Conservation (phyloP, 2,113 vertebrate species). For the Aspiorhynchus laticeps region DNA sequence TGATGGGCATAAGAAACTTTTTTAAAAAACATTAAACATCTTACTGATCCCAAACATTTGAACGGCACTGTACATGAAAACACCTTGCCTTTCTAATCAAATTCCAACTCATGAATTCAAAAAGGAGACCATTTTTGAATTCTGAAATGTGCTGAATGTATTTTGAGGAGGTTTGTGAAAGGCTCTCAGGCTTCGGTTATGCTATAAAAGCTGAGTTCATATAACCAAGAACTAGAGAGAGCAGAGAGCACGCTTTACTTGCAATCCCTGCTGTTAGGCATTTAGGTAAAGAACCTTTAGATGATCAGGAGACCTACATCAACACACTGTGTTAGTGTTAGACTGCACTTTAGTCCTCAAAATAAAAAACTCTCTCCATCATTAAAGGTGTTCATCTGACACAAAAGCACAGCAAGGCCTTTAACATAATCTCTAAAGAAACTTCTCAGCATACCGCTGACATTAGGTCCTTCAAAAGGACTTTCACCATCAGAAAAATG, state of each 20-base stretch:
- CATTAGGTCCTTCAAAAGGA: not conserved
- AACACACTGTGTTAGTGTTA: not conserved
- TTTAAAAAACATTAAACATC: too few relatives aligned
- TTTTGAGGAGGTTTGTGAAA: not conserved
- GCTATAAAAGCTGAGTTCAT: not conserved
- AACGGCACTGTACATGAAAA: not conserved
- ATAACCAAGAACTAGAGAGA: not conserved
- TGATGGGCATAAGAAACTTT: too few relatives aligned
- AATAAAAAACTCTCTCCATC: constrained; percentile 21
- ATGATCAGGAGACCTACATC: not conserved
- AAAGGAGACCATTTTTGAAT: not conserved
- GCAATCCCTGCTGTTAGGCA: not conserved
- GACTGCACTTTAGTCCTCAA: constrained; percentile 3
- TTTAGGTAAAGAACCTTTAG: constrained; percentile 9
- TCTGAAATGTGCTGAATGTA: not conserved
- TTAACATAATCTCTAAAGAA: constrained; percentile 28
- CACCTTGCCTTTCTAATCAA: not conserved
- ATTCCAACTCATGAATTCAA: not conserved
- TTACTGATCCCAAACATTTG: too few relatives aligned
- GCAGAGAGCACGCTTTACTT: not conserved
- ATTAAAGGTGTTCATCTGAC: constrained; percentile 5
- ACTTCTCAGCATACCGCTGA: constrained; percentile 6
- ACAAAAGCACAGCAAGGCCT: constrained; percentile 30
- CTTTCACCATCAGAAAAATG: constrained; percentile 6
- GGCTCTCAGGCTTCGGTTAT: not conserved